Percentiles rank a stretch among this genome's conserved stretches.
These are phyloP conservation scores for Capra hircus DNA, from an alignment of 2,113 vertebrate species.

Conservation along the genomic window DNA sequence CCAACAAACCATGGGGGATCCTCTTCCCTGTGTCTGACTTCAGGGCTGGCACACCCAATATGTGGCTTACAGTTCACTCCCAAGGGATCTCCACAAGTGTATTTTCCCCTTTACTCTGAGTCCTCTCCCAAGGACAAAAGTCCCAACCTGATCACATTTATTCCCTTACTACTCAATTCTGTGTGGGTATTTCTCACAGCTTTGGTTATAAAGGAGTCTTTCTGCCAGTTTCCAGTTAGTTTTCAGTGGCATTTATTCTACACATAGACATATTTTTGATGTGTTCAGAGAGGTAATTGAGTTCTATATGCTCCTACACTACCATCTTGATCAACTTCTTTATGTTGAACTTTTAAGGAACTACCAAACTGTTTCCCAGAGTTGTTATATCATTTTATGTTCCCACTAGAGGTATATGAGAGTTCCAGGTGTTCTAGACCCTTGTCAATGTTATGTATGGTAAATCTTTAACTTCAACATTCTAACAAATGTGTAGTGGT, in stretches of 20 bases:
- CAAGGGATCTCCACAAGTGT: background rate
- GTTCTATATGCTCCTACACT: background rate
- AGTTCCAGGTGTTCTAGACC: background rate
- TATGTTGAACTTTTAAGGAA: background rate
- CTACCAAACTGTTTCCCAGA: background rate
- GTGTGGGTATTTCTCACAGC: background rate
- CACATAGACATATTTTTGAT: background rate
- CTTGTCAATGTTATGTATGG: background rate
- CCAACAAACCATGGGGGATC: background rate
- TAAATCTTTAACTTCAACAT: background rate
- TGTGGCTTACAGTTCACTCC: background rate
- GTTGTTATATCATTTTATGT: background rate
- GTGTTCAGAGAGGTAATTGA: background rate
- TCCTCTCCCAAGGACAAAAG: background rate
- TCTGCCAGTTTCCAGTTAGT: background rate
- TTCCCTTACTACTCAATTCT: background rate
- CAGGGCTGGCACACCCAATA: background rate
- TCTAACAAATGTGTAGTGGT: background rate
- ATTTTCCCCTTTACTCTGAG: background rate
- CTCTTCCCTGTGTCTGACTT: background rate
- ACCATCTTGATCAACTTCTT: background rate
- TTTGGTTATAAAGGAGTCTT: background rate
- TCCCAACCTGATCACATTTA: background rate
- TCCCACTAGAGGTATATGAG: background rate
- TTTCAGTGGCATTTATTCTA: background rate